A percentile compares a stretch with the other conserved stretches of the same genome.
These are phyloP conservation scores for Drosophila bifasciata DNA, from an alignment of 1,140 invertebrate genomes.

Conservation along the genomic window DNA sequence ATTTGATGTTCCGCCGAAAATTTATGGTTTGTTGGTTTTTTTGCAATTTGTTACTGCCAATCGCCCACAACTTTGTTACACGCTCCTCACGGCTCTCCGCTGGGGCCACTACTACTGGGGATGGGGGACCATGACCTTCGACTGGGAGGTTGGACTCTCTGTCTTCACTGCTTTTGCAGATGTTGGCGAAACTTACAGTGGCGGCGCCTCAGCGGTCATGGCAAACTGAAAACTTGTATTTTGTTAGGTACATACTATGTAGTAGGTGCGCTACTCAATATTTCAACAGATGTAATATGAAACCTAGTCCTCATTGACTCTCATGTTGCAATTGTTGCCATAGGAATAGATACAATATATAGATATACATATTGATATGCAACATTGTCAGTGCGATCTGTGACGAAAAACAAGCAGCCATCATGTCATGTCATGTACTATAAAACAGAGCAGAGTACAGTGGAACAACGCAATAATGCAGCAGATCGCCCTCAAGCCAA, in stretches of 20 bases:
- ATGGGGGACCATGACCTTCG: slow-evolving; percentile 42
- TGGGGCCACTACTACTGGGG: neutral
- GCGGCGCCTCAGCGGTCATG: slow-evolving; percentile 29
- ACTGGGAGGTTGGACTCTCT: neutral
- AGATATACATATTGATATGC: slow-evolving; percentile 14
- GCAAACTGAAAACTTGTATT: slow-evolving; percentile 15
- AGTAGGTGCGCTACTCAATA: too few species aligned
- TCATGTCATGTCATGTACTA: slow-evolving; percentile 32
- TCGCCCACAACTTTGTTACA: slow-evolving; percentile 21
- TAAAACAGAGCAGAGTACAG: neutral
- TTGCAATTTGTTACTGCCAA: slow-evolving; percentile 30
- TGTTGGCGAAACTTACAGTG: neutral
- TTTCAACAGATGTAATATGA: too few species aligned
- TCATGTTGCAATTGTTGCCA: slow-evolving; percentile 2
- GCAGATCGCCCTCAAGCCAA: slow-evolving; percentile 13
- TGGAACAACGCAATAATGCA: slow-evolving; percentile 2
- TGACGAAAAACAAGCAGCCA: slow-evolving; percentile 28
- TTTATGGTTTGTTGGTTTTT: slow-evolving; percentile 44
- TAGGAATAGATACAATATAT: too few species aligned
- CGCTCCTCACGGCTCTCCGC: neutral
- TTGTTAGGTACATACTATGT: neutral
- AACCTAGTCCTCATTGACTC: neutral
- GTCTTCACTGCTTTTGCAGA: slow-evolving; percentile 1
- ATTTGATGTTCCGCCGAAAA: slow-evolving; percentile 25
- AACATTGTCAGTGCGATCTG: slow-evolving; percentile 4